phyloP scores from a whole-genome alignment of 2,797 vertebrate species.

The Echeneis naucrates region DNA sequence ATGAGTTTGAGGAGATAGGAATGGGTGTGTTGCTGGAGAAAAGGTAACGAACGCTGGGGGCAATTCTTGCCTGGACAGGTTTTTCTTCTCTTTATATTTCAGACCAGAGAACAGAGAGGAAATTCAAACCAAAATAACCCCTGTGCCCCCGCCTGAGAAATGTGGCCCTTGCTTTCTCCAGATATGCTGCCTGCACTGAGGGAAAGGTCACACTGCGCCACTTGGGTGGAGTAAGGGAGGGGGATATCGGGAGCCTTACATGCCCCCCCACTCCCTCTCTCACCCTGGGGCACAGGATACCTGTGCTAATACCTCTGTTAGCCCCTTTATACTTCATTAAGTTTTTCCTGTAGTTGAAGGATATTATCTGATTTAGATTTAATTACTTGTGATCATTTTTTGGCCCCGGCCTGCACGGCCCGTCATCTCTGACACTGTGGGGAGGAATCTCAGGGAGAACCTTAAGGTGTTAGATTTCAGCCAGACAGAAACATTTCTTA shows the following conservation, averaged over 20 bases:
- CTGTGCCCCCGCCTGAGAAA: slow-evolving; percentile 77
- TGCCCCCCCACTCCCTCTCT: slow-evolving; percentile 9
- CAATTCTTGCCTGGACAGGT: slow-evolving; percentile 77
- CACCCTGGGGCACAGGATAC: slow-evolving; percentile 50
- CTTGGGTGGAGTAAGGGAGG: slow-evolving; percentile 47
- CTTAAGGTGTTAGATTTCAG: slow-evolving; percentile 6
- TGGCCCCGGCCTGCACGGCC: neutral
- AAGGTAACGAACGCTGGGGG: slow-evolving; percentile 73
- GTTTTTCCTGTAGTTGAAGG: neutral
- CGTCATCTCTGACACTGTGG: slow-evolving; percentile 8
- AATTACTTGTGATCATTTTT: slow-evolving; percentile 4
- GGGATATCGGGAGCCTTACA: slow-evolving; percentile 32
- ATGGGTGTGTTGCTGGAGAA: slow-evolving; percentile 64
- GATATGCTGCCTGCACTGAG: slow-evolving; percentile 71
- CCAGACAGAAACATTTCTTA: neutral
- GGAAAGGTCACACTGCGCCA: slow-evolving; percentile 74
- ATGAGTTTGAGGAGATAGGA: slow-evolving; percentile 48
- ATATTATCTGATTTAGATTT: slow-evolving; percentile 11
- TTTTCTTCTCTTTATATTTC: slow-evolving; percentile 62
- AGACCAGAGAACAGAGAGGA: slow-evolving; percentile 78
- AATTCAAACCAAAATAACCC: slow-evolving; percentile 82
- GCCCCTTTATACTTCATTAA: slow-evolving; percentile 9
- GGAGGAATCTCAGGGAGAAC: neutral
- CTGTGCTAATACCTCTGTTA: slow-evolving; percentile 31
- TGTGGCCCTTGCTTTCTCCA: slow-evolving; percentile 60